Evolutionary conservation across 2,888 invertebrate genomes (phyloP).

Genomic region (Chloroclystis v-ata): DNA sequence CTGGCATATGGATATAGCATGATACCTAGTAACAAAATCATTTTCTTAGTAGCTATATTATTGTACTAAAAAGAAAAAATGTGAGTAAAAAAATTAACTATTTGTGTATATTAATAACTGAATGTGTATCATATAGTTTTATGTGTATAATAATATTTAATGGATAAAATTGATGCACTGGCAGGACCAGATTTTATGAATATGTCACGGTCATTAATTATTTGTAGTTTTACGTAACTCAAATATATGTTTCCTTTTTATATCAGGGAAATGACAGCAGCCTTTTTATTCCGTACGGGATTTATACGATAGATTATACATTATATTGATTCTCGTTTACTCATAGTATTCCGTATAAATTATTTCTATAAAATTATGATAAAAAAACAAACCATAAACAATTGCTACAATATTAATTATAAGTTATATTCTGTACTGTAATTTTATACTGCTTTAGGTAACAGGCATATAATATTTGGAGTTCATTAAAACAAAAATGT

Average conservation of each 20-base stretch:
- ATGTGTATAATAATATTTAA: conserved; percentile 53
- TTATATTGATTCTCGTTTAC: too few species aligned
- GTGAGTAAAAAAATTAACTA: conserved; percentile 20
- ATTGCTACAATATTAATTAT: too few species aligned
- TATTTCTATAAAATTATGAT: too few species aligned
- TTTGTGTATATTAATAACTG: conserved; percentile 44
- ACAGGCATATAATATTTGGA: background rate
- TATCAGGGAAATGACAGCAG: background rate
- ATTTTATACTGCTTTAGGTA: too few species aligned
- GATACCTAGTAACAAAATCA: conserved; percentile 16
- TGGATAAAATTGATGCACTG: conserved; percentile 40
- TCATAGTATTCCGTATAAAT: too few species aligned
- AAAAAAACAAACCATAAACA: too few species aligned
- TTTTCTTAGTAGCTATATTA: conserved; percentile 17
- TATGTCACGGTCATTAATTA: conserved; percentile 9
- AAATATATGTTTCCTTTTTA: background rate
- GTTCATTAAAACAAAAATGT: conserved; percentile 2
- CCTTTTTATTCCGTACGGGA: too few species aligned
- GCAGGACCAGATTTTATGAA: conserved; percentile 48
- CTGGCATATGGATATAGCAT: conserved; percentile 26
- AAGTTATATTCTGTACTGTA: too few species aligned
- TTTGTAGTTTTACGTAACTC: background rate
- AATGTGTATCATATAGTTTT: conserved; percentile 61
- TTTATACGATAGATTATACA: too few species aligned
- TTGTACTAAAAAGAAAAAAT: conserved; percentile 16